Conservation (phyloP, 1,140 invertebrate genomes). For the Neuroterus valhalla region DNA sequence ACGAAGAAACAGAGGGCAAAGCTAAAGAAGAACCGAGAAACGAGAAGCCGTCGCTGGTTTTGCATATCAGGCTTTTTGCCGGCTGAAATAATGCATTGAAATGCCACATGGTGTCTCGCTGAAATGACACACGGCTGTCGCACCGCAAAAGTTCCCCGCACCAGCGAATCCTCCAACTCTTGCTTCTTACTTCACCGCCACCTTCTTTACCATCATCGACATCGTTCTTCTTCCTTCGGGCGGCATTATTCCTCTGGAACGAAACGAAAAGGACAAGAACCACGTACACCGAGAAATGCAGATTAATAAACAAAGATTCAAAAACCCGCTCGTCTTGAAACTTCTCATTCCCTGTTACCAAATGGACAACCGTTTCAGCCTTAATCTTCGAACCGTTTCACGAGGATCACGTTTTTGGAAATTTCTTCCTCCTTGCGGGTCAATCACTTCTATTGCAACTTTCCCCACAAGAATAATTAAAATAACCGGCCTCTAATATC, state of each 20-base stretch:
- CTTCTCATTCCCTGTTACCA: neutral
- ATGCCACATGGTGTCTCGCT: slow-evolving; percentile 69
- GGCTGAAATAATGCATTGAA: slow-evolving; percentile 73
- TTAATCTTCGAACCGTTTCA: neutral
- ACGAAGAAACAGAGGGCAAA: slow-evolving; percentile 40
- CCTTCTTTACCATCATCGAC: slow-evolving; percentile 41
- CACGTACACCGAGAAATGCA: slow-evolving; percentile 48
- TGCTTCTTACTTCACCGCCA: slow-evolving; percentile 10
- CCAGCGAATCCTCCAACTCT: slow-evolving; percentile 41
- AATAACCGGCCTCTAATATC: no score
- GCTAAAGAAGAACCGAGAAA: slow-evolving; percentile 48
- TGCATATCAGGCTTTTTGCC: slow-evolving; percentile 71
- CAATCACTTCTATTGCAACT: no score
- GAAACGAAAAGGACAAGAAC: slow-evolving; percentile 44
- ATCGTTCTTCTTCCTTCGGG: slow-evolving; percentile 42
- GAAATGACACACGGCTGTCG: slow-evolving; percentile 72
- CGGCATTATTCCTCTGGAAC: slow-evolving; percentile 45
- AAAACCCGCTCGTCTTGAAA: slow-evolving; percentile 8
- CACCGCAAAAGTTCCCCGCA: slow-evolving; percentile 58
- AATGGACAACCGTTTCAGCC: neutral
- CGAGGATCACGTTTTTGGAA: no score
- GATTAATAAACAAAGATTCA: slow-evolving; percentile 56
- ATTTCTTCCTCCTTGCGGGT: no score
- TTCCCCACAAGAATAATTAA: no score
- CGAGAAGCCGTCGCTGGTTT: slow-evolving; percentile 58